Evolutionary conservation across 2,797 vertebrate species (phyloP).

Genomic region (Lithobates sylvaticus): DNA sequence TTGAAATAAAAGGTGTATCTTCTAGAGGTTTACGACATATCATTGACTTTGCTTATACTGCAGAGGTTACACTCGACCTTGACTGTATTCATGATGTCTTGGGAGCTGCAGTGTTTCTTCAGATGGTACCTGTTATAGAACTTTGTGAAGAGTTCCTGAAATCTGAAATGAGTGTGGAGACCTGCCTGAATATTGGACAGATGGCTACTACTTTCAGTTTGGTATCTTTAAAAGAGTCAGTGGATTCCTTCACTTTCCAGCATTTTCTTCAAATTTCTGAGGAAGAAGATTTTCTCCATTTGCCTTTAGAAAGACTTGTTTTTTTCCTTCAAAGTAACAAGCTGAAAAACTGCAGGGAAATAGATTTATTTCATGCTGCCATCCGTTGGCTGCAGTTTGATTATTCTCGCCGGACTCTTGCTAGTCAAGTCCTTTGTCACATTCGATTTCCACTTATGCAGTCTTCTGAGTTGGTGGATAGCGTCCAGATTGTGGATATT

Average conservation of each 20-base stretch:
- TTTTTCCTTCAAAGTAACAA: constrained; percentile 98
- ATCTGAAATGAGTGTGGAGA: constrained; percentile 97
- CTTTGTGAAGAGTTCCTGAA: constrained; percentile 97
- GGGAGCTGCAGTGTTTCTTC: constrained; percentile 95
- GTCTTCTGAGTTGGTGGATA: constrained; percentile 94
- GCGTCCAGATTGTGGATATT: constrained; percentile 91
- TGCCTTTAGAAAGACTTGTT: constrained; percentile 91
- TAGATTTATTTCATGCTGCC: constrained; percentile 91
- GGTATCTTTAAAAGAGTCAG: constrained; percentile 92
- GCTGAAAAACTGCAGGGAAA: constrained; percentile 91
- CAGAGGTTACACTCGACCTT: constrained; percentile 93
- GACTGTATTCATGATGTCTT: constrained; percentile 98
- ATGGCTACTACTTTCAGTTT: constrained; percentile 97
- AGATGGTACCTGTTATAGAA: constrained; percentile 96
- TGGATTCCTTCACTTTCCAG: constrained; percentile 92
- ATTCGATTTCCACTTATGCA: constrained; percentile 97
- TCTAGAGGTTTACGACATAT: constrained; percentile 93
- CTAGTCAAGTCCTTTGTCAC: constrained; percentile 88
- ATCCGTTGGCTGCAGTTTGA: constrained; percentile 92
- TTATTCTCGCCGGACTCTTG: constrained; percentile 78
- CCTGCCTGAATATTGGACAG: constrained; percentile 95
- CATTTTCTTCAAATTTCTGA: constrained; percentile 96
- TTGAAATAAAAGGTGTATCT: constrained; percentile 93
- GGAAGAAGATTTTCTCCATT: constrained; percentile 95
- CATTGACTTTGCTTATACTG: constrained; percentile 96